Conservation (phyloP, 2,888 invertebrate species). For the Chloroclysta siterata region DNA sequence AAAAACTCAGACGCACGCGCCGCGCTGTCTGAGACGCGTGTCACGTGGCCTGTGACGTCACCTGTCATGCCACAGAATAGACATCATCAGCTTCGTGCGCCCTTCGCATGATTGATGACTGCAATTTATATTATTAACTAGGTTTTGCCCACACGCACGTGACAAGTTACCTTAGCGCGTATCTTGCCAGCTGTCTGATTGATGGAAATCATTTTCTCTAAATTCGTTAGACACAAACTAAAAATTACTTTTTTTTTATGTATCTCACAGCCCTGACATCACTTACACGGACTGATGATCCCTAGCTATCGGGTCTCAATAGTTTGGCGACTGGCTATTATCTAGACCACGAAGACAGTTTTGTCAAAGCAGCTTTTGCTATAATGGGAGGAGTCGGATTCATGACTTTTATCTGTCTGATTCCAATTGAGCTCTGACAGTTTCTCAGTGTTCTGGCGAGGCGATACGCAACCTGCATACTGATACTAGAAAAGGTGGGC, state of each 20-base stretch:
- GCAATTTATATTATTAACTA: conserved; percentile 18
- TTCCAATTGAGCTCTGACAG: no score
- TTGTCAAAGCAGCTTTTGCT: no score
- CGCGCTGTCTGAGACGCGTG: conserved; percentile 26
- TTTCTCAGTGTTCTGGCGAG: no score
- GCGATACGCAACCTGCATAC: no score
- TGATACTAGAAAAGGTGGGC: no score
- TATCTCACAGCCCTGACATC: background rate
- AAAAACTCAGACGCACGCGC: conserved; percentile 18
- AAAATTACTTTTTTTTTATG: no score
- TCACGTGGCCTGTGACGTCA: conserved; percentile 27
- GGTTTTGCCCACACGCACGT: background rate
- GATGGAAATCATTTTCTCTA: background rate
- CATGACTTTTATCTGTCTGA: no score
- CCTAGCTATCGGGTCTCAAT: background rate
- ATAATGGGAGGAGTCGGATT: no score
- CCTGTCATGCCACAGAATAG: conserved; percentile 11
- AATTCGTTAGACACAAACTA: no score
- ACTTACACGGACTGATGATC: no score
- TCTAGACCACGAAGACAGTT: background rate
- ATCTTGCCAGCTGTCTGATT: conserved; percentile 1
- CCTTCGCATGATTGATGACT: conserved; percentile 24
- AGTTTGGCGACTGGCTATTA: background rate
- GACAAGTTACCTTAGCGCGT: background rate
- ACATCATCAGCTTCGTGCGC: conserved; percentile 1